phyloP scores from a whole-genome alignment of 2,888 invertebrate species.

The Melinaea menophilus region DNA sequence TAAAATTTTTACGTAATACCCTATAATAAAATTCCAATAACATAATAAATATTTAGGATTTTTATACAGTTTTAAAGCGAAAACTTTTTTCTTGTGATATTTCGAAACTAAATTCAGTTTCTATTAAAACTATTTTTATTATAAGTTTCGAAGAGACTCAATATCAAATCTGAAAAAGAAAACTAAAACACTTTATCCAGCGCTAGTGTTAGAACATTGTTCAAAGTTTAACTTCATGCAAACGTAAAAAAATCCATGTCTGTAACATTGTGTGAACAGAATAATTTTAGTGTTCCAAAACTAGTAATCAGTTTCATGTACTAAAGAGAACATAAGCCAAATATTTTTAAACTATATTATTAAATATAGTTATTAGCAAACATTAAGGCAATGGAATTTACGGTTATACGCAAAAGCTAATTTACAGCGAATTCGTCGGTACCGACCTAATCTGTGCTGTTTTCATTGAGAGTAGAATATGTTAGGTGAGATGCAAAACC shows the following conservation, averaged over 20 bases:
- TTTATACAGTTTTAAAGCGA: no score
- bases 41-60: no score
- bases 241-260: constrained; percentile 2
- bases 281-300: not conserved
- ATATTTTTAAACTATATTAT: constrained; percentile 11
- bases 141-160: not conserved
- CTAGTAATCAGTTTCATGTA: constrained; percentile 1
- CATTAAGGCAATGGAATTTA: constrained; percentile 9
- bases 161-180: constrained; percentile 9
- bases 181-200: constrained; percentile 10
- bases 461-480: not conserved
- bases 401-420: constrained; percentile 10
- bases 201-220: constrained; percentile 17
- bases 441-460: not conserved
- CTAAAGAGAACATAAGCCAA: constrained; percentile 7
- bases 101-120: not conserved
- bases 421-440: constrained; percentile 2
- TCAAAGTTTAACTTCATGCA: constrained; percentile 13
- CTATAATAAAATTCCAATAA: no score
- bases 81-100: no score
- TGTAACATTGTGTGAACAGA: constrained; percentile 1
- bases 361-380: not conserved
- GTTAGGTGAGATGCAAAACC: not conserved
- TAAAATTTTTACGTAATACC: no score
- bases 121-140: not conserved